A percentile compares a stretch with the other conserved stretches of the same genome.
These are phyloP conservation scores for Glaucopsyche alexis DNA, from an alignment of 2,888 invertebrate species.

Conservation along the genomic window DNA sequence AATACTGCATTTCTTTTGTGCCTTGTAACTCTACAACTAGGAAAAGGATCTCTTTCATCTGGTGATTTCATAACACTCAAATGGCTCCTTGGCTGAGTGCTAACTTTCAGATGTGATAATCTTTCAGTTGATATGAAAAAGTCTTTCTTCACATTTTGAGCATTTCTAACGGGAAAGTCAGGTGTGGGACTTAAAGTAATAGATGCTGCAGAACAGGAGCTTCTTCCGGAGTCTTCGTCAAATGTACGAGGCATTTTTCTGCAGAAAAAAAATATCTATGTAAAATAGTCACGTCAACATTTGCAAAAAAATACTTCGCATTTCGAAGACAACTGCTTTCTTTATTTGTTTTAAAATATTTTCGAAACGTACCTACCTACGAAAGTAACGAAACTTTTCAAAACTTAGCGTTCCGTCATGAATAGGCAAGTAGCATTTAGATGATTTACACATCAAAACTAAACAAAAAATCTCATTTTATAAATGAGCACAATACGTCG, in stretches of 20 bases:
- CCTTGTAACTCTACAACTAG: constrained; percentile 59
- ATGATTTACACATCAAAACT: neutral
- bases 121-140: constrained; percentile 53
- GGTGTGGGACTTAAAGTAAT: constrained; percentile 61
- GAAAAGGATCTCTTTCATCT: constrained; percentile 74
- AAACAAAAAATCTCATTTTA: neutral
- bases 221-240: constrained; percentile 74
- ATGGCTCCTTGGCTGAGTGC: constrained; percentile 63
- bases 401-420: constrained; percentile 25
- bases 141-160: constrained; percentile 39
- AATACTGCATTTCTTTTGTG: constrained; percentile 60
- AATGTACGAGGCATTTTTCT: constrained; percentile 64
- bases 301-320: neutral
- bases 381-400: constrained; percentile 26
- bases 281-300: neutral
- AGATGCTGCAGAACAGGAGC: constrained; percentile 73
- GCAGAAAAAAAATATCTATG: constrained; percentile 41
- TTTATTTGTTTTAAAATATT: neutral
- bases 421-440: constrained; percentile 16
- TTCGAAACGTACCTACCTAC: constrained; percentile 14
- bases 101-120: constrained; percentile 76
- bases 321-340: neutral
- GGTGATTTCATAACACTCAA: constrained; percentile 66
- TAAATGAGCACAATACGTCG: neutral
- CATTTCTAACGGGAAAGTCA: constrained; percentile 49